Percentiles rank a stretch among this genome's conserved stretches.
phyloP scores from a whole-genome alignment of 1,140 invertebrate genomes.

The Pseudobourletiella spinata region DNA sequence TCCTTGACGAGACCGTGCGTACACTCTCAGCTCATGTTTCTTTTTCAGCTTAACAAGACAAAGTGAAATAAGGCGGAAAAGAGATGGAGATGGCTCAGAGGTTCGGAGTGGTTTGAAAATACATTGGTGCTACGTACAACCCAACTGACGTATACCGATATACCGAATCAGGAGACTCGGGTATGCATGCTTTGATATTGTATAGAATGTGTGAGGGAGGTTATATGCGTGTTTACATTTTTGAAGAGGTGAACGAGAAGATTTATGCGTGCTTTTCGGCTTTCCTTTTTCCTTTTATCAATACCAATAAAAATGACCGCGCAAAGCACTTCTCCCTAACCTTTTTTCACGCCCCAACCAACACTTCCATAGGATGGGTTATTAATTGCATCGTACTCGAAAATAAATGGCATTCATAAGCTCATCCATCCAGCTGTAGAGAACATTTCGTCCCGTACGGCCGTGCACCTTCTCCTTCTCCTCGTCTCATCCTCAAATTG shows the following conservation, averaged over 20 bases:
- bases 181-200: not conserved
- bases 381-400: conserved; percentile 28
- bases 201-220: not conserved
- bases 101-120: not conserved
- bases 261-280: conserved; percentile 25
- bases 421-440: too few species aligned
- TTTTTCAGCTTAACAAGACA: too few species aligned
- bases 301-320: conserved; percentile 37
- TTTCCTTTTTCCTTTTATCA: conserved; percentile 34
- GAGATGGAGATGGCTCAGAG: too few species aligned
- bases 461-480: too few species aligned
- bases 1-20: too few species aligned
- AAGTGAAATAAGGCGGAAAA: not conserved
- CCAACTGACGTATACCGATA: not conserved
- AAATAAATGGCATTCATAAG: conserved; percentile 22
- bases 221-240: conserved; percentile 23
- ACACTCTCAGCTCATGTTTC: too few species aligned
- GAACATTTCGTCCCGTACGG: too few species aligned
- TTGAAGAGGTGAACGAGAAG: conserved; percentile 25
- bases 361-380: conserved; percentile 26
- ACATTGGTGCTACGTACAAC: not conserved
- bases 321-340: conserved; percentile 20
- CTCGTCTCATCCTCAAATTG: too few species aligned
- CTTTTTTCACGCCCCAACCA: conserved; percentile 31
- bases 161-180: not conserved